Base-by-base conservation (phyloP, 2,113 vertebrate species). In the Amphilophus citrinellus region DNA sequence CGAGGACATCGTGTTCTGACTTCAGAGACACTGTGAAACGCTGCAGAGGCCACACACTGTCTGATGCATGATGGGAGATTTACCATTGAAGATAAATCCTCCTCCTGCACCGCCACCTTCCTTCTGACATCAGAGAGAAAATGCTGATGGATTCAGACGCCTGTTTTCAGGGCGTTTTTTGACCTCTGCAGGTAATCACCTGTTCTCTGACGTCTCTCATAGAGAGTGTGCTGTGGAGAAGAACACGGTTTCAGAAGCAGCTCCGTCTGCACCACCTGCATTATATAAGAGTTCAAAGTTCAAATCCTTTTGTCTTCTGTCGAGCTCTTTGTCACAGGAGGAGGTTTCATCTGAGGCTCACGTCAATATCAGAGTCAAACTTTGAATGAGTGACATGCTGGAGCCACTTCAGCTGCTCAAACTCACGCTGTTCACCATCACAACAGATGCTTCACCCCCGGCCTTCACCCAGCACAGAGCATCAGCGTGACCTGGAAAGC, bases 1-100 rank as follows among this genome's bases (percentile, higher is more conserved):
- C 30, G 66, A 84, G 78, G 66, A 86, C 75, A 60, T 39, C 3
- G 1, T 53, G 66, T 44, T 61, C 66, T 44, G 65, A 24, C 68
- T 68, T 42, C 61, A 30, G 44, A 61, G 35, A 24, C 20, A 8
- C 20, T n/a, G 15, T 58, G n/a, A n/a, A 20, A 10, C 2, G 0
- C 18, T 30, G 18, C 17, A 71, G 68, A 73, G 68, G 27, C 5
- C 24, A 47, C n/a, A 27, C 47, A 18, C 15, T 14, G 4, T 15
- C 5, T 47, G 44, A 47, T 47, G 44, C 44, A 47, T 47, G 44
- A 47, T 47, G 44, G 44, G 44, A 47, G 44, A 47, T 47, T 2
- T 47, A 15, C 44, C 44, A 15, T 5, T 5, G 44, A 47, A 15
- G 13, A 15, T 47, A 47, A 47, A 47, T 47, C 44, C 44, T 47